phyloP scores from a whole-genome alignment of 2,888 invertebrate genomes.

The Druceiella hillmani region DNA sequence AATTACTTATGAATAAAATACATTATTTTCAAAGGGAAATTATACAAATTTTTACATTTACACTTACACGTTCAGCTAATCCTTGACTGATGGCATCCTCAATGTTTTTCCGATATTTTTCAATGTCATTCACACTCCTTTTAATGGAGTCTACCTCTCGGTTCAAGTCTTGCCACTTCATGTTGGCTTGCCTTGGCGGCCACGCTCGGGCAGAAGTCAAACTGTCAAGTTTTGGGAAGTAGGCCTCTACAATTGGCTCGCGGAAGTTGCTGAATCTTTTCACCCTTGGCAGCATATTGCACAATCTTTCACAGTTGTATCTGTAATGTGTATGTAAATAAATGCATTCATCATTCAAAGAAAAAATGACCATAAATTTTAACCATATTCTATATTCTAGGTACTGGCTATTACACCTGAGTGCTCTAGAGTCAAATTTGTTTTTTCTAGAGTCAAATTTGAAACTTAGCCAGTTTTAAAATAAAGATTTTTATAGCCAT shows the following conservation, averaged over 20 bases:
- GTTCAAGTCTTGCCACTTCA: constrained; percentile 57
- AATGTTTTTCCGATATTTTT: constrained; percentile 69
- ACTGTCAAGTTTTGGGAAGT: constrained; percentile 77
- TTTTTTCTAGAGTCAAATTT: no score
- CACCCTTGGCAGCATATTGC: constrained; percentile 61
- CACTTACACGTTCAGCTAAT: constrained; percentile 50
- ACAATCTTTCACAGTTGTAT: constrained; percentile 73
- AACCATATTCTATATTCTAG: not conserved
- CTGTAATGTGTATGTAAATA: constrained; percentile 30
- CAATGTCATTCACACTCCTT: constrained; percentile 61
- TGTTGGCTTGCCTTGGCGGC: constrained; percentile 62
- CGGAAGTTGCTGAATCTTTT: constrained; percentile 61
- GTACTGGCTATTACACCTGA: no score
- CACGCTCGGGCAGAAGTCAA: constrained; percentile 64
- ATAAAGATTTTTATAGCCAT: no score
- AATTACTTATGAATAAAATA: no score
- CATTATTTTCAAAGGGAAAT: no score
- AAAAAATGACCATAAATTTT: not conserved
- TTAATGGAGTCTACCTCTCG: constrained; percentile 57
- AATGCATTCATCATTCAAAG: not conserved
- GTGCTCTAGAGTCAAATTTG: no score
- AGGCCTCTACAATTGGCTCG: constrained; percentile 68
- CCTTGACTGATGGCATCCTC: constrained; percentile 71
- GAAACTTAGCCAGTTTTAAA: no score
- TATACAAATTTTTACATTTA: no score